Conservation (phyloP, 2,888 invertebrate genomes). For the Cephus pulcher region DNA sequence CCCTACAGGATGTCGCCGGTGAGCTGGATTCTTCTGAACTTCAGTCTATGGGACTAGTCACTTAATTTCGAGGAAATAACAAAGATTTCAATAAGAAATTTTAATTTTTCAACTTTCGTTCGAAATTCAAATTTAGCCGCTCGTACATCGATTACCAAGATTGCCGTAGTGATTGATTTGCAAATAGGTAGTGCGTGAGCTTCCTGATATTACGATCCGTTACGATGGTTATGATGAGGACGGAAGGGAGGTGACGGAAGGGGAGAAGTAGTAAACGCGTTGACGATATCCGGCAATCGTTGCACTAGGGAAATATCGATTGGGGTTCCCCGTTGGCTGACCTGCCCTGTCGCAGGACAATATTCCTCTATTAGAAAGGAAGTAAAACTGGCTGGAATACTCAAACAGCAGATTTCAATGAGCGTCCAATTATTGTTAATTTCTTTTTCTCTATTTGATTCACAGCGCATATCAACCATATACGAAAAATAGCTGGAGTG, state of each 20-base stretch:
- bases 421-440: not conserved
- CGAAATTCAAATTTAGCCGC: not conserved
- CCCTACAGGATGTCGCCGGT: constrained; percentile 73
- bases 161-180: not conserved
- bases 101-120: too few species aligned
- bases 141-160: not conserved
- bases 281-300: not conserved
- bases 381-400: not conserved
- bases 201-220: not conserved
- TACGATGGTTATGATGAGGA: not conserved
- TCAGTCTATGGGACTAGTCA: not conserved
- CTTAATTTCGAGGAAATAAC: not conserved
- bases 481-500: constrained; percentile 85
- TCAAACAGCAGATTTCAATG: not conserved
- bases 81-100: too few species aligned
- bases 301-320: not conserved
- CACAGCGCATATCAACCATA: constrained; percentile 91
- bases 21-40: constrained; percentile 43
- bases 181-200: not conserved
- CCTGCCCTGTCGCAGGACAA: not conserved
- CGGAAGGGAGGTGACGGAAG: not conserved
- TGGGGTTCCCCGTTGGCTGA: not conserved
- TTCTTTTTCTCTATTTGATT: constrained; percentile 37
- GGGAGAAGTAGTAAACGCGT: not conserved
- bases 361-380: not conserved